Evolutionary conservation across 2,888 invertebrate species (phyloP), one percentile per base, ranked within the genome.

Genomic region (Cephus spinipes): DNA sequence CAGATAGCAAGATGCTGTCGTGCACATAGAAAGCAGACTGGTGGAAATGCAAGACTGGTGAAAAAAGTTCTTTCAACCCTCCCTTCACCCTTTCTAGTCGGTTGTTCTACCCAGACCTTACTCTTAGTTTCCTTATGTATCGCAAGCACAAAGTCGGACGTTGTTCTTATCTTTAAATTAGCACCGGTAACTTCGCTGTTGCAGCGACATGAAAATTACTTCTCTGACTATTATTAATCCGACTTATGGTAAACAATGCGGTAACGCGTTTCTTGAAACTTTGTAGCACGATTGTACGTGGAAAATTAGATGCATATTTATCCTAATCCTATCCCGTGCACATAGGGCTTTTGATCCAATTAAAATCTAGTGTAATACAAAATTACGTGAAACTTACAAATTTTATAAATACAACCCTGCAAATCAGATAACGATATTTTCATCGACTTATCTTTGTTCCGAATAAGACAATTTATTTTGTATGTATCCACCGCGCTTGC

Each of bases 151-250:
- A 12, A 34, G 33, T 23, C 75, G 34, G 23, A 40, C 68, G 76
- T 78, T 73, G 73, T 73, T 77, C 79, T 83, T 83, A 82, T 83
- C 83, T 83, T 83, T 80, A 79, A 82, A 83, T 83, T 83, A 83
- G 82, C 82, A 79, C 81, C 78, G 80, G 55, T 23, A 55, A 55
- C 55, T 55, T 55, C 23, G 23, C 23, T 9, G 23, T 9, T 55
- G 55, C 55, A 55, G 55, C 55, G 55, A 55, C 55, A 55, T 55
- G 55, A 55, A 55, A 55, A 55, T 55, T 55, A 23, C 6, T 23
- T 55, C 23, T 23, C 55, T 23, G 55, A 55, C 55, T 55, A 55
- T 55, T 55, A 55, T 55, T 55, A 55, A 55, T 55, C 23, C 55
- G 23, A 23, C 55, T 55, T 55, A 55, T 55, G 55, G 55, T 55